Evolutionary conservation across 92 coral and sea anemone genomes (phyloP), one percentile per base, ranked within the genome.

Genomic region (Paramuricea clavata): DNA sequence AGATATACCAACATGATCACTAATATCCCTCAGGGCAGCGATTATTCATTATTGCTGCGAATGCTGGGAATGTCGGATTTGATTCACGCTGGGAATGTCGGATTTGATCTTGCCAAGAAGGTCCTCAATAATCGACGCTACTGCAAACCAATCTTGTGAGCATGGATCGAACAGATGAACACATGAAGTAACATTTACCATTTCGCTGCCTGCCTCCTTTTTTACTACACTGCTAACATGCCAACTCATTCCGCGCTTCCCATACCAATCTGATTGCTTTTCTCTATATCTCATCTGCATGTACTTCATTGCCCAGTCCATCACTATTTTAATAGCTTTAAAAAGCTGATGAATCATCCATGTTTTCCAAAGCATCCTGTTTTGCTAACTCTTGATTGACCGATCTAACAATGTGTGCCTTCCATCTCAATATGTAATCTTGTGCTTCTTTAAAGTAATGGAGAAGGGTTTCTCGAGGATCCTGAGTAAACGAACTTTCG

Each of bases 301-400:
- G 22, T 9, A 70, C 27, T 70, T 70, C 44, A 70, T 34, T 1
- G 76, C 76, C 76, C 76, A 70, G 33, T 70, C 76, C 47, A 68
- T 32, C 3, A 68, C 74, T 5, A 27, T 36, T n/a, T n/a, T n/a
- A n/a, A n/a, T n/a, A n/a, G n/a, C n/a, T n/a, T n/a, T n/a, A n/a
- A 7, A 68, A 15, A 15, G 15, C 74, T 2, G 27, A 17, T 4
- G 43, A 12, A 0, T 27, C 42, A 32, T 68, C 74, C 23, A 64
- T 3, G 28, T 64, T 64, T 9, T 68, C 44, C 23, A 68, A 15
- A 26, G n/a, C 74, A 2, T 28, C 11, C n/a, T 68, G 74, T 68
- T 68, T 68, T 1, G 74, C 74, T 68, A 2, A 2, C 74, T 68
- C 74, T n/a, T 68, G 74, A 32, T 68, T 68, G 11, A 28, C 30